Evolutionary conservation across 1,140 invertebrate genomes (phyloP).

Genomic region (Ostrea edulis): DNA sequence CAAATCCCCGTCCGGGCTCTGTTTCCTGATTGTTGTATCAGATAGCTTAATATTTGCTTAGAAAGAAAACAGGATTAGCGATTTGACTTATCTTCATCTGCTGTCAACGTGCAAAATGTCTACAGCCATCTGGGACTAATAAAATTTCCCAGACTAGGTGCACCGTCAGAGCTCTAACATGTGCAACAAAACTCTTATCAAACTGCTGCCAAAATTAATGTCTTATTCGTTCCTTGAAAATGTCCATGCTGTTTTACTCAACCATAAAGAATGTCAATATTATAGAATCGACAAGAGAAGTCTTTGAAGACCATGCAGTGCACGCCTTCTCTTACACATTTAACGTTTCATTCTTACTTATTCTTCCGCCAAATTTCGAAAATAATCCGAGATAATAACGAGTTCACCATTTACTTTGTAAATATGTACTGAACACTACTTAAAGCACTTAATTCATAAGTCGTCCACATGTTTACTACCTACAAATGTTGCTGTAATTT

Average conservation of each 20-base stretch:
- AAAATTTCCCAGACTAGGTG: slow-evolving; percentile 22
- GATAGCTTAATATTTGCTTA: slow-evolving; percentile 31
- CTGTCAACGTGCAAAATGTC: slow-evolving; percentile 34
- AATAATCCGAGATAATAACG: neutral
- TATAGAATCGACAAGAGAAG: neutral
- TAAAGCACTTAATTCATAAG: slow-evolving; percentile 6
- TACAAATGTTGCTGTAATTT: slow-evolving; percentile 5
- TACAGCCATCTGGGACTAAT: slow-evolving; percentile 24
- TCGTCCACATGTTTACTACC: neutral
- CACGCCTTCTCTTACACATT: neutral
- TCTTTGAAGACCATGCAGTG: neutral
- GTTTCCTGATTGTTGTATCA: slow-evolving; percentile 29
- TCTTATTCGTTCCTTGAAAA: slow-evolving; percentile 20
- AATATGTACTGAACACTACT: neutral
- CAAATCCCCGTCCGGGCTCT: neutral
- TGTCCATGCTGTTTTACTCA: slow-evolving; percentile 1
- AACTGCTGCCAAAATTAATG: slow-evolving; percentile 31
- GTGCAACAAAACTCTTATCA: slow-evolving; percentile 25
- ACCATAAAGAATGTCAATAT: neutral
- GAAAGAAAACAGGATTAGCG: slow-evolving; percentile 34
- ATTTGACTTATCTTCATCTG: slow-evolving; percentile 26
- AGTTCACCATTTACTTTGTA: neutral
- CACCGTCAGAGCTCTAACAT: neutral
- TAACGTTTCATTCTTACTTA: too few relatives aligned
- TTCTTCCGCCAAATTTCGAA: neutral